These are phyloP conservation scores for Gallinago jamesoni DNA, from an alignment of 2,113 vertebrate species.

Conservation along the genomic window DNA sequence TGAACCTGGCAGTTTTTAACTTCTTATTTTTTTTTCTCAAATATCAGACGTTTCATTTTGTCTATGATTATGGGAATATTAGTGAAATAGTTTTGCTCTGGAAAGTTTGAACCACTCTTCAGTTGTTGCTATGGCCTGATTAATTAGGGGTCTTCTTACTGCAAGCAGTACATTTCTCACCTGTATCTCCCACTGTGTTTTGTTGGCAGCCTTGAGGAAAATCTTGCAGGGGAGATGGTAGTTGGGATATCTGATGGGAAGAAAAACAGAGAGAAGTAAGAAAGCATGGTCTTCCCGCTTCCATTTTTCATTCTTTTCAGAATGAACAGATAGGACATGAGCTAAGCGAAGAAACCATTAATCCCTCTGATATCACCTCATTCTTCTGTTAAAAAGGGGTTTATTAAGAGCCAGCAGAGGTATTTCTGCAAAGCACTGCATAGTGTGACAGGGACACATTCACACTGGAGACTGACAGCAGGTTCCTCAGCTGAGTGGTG, in stretches of 20 bases:
- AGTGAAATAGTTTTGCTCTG: background rate
- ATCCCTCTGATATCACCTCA: background rate
- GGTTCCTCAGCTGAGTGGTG: background rate
- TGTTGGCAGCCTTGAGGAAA: background rate
- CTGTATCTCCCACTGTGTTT: background rate
- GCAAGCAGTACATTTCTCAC: background rate
- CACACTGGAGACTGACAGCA: background rate
- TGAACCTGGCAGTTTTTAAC: background rate
- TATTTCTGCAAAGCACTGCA: background rate
- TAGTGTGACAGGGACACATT: background rate
- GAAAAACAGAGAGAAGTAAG: background rate
- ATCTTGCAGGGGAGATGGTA: background rate
- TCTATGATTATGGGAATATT: background rate
- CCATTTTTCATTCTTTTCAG: background rate
- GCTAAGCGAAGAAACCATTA: background rate
- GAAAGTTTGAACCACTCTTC: background rate
- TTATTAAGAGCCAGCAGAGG: background rate
- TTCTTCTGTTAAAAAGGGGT: background rate
- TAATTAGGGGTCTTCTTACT: background rate
- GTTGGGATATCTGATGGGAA: background rate
- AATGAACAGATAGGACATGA: background rate
- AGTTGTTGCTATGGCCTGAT: background rate
- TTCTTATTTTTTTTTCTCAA: background rate
- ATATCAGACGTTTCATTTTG: background rate
- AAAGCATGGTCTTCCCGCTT: background rate